Percentiles rank a stretch among this genome's conserved stretches.
Conservation (phyloP, 2,113 vertebrate species). For the Tragelaphus strepsiceros region DNA sequence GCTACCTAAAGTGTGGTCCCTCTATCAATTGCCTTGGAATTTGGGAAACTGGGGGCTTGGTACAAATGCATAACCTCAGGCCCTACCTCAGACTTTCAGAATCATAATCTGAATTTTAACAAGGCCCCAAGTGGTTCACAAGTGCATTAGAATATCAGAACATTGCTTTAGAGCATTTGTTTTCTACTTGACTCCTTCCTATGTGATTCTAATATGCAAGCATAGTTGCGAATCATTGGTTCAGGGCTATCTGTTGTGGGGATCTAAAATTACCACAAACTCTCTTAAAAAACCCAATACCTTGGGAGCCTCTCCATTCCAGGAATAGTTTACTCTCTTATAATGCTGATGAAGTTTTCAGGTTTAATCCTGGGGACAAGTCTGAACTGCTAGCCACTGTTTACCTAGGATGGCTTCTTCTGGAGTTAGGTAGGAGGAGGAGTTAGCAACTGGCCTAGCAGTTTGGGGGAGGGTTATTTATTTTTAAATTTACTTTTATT, state of each 20-base stretch:
- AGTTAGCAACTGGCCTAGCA: not conserved
- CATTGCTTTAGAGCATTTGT: not conserved
- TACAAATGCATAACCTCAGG: not conserved
- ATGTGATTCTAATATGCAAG: not conserved
- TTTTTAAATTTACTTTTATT: not conserved
- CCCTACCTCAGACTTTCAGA: not conserved
- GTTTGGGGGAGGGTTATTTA: not conserved
- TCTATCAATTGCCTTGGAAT: not conserved
- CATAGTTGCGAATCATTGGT: not conserved
- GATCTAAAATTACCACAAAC: not conserved
- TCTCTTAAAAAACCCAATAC: not conserved
- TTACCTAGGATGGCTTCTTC: not conserved
- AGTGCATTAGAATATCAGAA: not conserved
- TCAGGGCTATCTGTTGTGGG: not conserved
- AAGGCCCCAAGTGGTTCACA: not conserved
- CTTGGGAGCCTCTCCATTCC: not conserved
- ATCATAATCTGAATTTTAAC: constrained; percentile 2
- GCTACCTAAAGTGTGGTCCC: not conserved
- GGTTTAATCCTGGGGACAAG: not conserved
- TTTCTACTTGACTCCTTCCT: not conserved
- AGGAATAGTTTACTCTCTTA: not conserved
- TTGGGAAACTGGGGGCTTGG: not conserved
- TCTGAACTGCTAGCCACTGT: not conserved
- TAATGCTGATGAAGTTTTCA: constrained; percentile 4
- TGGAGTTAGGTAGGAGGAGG: not conserved